A percentile compares a stretch with the other conserved stretches of the same genome.
phyloP scores from a whole-genome alignment of 2,888 invertebrate genomes.

The Proisotoma minuta region DNA sequence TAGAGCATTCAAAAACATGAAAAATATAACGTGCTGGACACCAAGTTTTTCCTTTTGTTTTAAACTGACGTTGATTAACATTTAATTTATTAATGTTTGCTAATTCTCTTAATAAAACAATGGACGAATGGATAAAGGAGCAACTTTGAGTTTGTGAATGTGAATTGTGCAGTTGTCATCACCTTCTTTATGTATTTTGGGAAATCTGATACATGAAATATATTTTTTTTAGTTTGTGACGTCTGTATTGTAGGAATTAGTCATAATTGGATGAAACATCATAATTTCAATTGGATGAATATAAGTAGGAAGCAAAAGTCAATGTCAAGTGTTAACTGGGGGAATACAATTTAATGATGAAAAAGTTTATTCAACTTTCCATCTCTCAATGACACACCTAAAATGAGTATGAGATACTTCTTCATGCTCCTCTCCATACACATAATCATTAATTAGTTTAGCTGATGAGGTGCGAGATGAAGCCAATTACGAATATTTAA shows the following conservation, averaged over 20 bases:
- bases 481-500: too few relatives aligned
- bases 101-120: not conserved
- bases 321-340: constrained; percentile 1
- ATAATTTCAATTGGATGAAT: too few relatives aligned
- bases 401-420: too few relatives aligned
- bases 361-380: constrained; percentile 13
- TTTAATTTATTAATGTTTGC: not conserved
- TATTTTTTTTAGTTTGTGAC: too few relatives aligned
- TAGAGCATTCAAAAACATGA: not conserved
- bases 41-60: not conserved
- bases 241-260: too few relatives aligned
- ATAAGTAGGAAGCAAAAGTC: too few relatives aligned
- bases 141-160: not conserved
- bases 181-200: not conserved
- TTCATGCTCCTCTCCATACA: too few relatives aligned
- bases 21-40: not conserved
- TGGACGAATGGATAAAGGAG: not conserved
- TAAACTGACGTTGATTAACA: not conserved
- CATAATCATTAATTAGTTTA: too few relatives aligned
- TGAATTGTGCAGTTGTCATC: constrained; percentile 12
- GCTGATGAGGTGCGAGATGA: too few relatives aligned
- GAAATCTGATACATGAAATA: too few relatives aligned
- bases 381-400: constrained; percentile 8
- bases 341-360: not conserved
- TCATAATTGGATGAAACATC: too few relatives aligned